Evolutionary conservation across 2,113 vertebrate species (phyloP), one percentile per base, ranked within the genome.

Genomic region (Poeciliopsis turrubarensis): DNA sequence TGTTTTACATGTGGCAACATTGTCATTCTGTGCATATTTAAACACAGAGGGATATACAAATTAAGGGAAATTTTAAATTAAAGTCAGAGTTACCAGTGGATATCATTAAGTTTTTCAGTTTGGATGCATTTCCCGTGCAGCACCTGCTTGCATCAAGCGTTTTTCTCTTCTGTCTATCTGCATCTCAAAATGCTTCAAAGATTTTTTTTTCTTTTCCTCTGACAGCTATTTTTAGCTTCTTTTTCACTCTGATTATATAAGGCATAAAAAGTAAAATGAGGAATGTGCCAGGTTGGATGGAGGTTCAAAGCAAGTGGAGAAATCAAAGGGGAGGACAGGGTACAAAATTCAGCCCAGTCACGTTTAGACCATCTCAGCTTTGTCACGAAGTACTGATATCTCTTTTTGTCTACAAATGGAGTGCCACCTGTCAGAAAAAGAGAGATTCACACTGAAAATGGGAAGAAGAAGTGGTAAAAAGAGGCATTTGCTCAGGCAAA

Each of bases 161-260:
- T 60, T 89, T 83, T 80, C 63, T 68, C 76, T 72, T 39, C 65
- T 41, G 66, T 81, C 86, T 82, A 75, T 81, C 86, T 88, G 78
- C 73, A 84, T 89, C 71, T 89, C 69, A 76, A 82, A 89, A 75
- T 83, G 65, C 77, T 84, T 73, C 75, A 75, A 78, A 92, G 65
- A 75, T 81, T 82, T 76, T 77, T 85, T 78, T 63, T n/a, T 14
- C 77, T 79, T 71, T 76, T 88, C 69, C 68, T 86, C 79, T 73
- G 68, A 81, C 31, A 72, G 75, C 86, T 92, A 92, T 93, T 91
- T 92, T 85, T 92, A 92, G 85, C 70, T 34, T 70, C 62, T 87
- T 87, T 76, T 57, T 22, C 51, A 79, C 82, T 83, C 76, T 83
- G 88, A 91, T 94, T 92, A 93, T 91, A 79, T 93, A 93, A 92